Evolutionary conservation across 2,888 invertebrate species (phyloP), one percentile per base, ranked within the genome.

Genomic region (Podabrus alpinus): DNA sequence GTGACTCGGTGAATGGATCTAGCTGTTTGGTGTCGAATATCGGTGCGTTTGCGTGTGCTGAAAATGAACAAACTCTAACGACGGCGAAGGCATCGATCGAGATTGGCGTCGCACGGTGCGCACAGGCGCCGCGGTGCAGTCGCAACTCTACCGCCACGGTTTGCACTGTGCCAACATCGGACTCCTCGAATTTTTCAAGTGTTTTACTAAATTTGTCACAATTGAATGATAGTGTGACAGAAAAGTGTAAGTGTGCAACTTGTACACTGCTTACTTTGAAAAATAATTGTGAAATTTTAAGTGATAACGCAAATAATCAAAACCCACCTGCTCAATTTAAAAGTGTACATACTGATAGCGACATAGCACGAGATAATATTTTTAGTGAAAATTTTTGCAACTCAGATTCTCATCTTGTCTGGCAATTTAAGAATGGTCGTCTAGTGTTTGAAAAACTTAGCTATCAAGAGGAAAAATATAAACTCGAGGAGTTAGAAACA

Each of bases 51-150:
- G 77, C 76, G 74, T 76, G 74, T 74, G 76, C 73, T 77, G 74
- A 68, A 70, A 72, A 76, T 71, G 71, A 71, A 74, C 74, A 73
- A 69, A 75, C 73, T 73, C 71, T 78, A 79, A 82, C 81, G 80
- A 80, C 80, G 80, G 79, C 77, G 80, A 79, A 81, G 80, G 78
- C 84, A 85, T 85, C 85, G 85, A 85, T 84, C 84, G 84, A 79
- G 78, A 79, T 77, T 81, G 83, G 81, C 84, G 84, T 83, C 84
- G 83, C 79, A 78, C 79, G 82, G 80, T 83, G 84, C 84, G 82
- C 81, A 82, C 82, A 81, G 82, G 82, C 84, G 84, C 82, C 84
- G 84, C 84, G 83, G 82, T 83, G 84, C 85, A 85, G 85, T 85
- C 85, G 84, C 83, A 82, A 77, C 79, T 78, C 83, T 85, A 82